Conservation (phyloP, 2,797 vertebrate genomes). For the Chaetophractus vellerosus region DNA sequence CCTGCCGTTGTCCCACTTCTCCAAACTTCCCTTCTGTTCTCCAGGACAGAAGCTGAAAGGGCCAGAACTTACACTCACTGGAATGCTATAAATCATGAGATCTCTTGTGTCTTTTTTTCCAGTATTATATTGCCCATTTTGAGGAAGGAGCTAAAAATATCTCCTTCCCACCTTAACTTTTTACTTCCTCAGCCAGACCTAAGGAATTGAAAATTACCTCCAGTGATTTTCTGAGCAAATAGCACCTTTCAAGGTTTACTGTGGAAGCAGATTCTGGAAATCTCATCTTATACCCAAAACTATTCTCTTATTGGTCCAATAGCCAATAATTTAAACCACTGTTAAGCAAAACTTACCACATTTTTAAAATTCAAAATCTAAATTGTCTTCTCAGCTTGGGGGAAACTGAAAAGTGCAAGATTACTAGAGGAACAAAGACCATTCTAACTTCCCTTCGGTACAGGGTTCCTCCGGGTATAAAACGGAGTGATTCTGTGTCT, state of each 20-base stretch:
- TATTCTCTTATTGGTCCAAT: conserved; percentile 21
- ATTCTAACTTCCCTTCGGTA: neutral
- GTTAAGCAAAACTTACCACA: neutral
- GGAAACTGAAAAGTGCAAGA: neutral
- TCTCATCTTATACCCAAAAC: conserved; percentile 33
- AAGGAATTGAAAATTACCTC: conserved; percentile 23
- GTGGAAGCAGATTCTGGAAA: conserved; percentile 29
- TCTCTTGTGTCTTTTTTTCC: neutral
- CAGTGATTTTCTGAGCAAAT: conserved; percentile 25
- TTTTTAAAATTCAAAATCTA: conserved; percentile 43
- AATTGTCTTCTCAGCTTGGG: neutral
- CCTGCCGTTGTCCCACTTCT: neutral
- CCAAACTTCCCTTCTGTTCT: neutral
- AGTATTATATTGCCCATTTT: neutral
- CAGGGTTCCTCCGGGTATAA: neutral
- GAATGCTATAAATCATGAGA: neutral
- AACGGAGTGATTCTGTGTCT: neutral
- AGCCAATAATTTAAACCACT: conserved; percentile 22
- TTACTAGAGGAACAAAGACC: neutral
- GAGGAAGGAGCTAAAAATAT: conserved; percentile 36
- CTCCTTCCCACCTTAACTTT: neutral
- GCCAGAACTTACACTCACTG: neutral
- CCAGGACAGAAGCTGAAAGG: neutral
- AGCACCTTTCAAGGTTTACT: conserved; percentile 8
- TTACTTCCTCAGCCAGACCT: conserved; percentile 4